These are phyloP conservation scores for Dicycla oo DNA, from an alignment of 2,888 invertebrate genomes.

Conservation along the genomic window DNA sequence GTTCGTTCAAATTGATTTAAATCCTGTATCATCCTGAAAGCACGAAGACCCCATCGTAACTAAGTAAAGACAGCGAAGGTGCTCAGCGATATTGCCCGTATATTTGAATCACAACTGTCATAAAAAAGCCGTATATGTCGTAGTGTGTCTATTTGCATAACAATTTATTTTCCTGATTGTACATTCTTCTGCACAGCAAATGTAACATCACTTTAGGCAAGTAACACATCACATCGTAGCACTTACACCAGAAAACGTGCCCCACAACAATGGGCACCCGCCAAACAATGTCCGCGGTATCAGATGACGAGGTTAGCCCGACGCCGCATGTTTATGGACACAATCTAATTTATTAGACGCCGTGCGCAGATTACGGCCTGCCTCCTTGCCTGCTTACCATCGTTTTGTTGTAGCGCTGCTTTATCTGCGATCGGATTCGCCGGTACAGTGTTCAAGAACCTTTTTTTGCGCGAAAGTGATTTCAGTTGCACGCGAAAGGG, in stretches of 20 bases:
- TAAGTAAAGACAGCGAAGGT: background rate
- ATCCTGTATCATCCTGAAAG: background rate
- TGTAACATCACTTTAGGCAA: background rate
- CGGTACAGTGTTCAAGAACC: conserved; percentile 52
- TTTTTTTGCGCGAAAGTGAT: conserved; percentile 59
- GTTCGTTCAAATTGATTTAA: background rate
- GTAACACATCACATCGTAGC: background rate
- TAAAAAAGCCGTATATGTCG: background rate
- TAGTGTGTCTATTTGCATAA: background rate
- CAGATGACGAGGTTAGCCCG: conserved; percentile 80
- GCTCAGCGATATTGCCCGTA: background rate
- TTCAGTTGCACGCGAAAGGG: conserved; percentile 64
- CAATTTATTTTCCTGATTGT: background rate
- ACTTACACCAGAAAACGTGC: conserved; percentile 40
- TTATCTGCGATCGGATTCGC: conserved; percentile 62
- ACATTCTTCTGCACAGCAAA: background rate
- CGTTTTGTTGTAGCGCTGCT: conserved; percentile 67
- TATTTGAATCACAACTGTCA: background rate
- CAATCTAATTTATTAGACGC: conserved; percentile 84
- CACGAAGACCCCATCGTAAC: background rate
- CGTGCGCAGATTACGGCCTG: conserved; percentile 72
- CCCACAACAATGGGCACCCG: conserved; percentile 61
- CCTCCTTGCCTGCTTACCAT: conserved; percentile 68
- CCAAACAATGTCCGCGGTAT: conserved; percentile 79
- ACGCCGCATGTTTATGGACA: conserved; percentile 82